Conservation (phyloP, 1,140 invertebrate genomes). For the Drosophila dunni region DNA sequence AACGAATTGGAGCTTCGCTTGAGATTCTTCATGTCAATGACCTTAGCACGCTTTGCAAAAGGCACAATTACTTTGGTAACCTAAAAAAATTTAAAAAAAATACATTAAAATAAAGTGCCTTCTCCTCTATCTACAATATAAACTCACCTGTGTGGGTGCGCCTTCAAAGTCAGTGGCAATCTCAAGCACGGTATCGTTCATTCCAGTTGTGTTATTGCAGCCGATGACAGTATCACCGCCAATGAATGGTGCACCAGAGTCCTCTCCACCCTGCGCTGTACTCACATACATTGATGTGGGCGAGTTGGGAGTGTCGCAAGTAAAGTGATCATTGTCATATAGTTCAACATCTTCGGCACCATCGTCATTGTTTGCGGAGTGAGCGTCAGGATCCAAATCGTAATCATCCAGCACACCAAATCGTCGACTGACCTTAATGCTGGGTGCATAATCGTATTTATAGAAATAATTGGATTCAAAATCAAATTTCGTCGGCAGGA, state of each 20-base stretch:
- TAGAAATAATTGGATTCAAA: constrained; percentile 65
- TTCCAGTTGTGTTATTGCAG: not conserved
- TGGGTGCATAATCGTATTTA: constrained; percentile 63
- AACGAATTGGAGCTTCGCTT: constrained; percentile 87
- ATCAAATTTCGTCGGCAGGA: constrained; percentile 72
- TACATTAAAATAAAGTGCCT: not conserved
- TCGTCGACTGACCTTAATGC: constrained; percentile 53
- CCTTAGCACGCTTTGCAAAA: constrained; percentile 90
- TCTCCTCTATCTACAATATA: not conserved
- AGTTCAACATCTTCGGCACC: constrained; percentile 54
- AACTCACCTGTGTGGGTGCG: constrained; percentile 70
- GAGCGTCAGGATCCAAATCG: constrained; percentile 40
- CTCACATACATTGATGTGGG: constrained; percentile 32
- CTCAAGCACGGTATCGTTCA: constrained; percentile 72
- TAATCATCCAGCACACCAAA: constrained; percentile 49
- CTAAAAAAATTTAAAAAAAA: constrained; percentile 54
- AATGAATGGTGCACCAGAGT: constrained; percentile 39
- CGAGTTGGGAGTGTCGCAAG: constrained; percentile 32
- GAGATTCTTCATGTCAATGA: constrained; percentile 90
- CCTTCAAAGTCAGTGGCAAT: constrained; percentile 80
- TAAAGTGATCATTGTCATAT: constrained; percentile 65
- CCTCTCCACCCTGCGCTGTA: constrained; percentile 1
- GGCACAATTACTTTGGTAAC: constrained; percentile 88
- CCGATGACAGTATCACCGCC: constrained; percentile 64
- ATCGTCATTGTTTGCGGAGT: constrained; percentile 34